Percentiles rank a stretch among this genome's conserved stretches.
phyloP scores from a whole-genome alignment of 2,888 invertebrate genomes.

The Tetragonula carbonaria region DNA sequence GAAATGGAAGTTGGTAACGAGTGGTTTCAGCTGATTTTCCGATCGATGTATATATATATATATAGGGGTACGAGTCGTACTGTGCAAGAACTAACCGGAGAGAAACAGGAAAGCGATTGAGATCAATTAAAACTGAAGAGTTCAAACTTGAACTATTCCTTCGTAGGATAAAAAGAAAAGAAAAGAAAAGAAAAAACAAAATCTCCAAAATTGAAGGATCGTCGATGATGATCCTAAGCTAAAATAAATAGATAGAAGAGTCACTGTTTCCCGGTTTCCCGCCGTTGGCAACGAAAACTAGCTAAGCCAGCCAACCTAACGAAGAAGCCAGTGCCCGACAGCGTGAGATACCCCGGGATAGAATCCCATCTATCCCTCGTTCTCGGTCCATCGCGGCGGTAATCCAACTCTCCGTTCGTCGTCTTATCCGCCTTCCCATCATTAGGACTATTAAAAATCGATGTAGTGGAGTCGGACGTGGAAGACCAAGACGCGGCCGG shows the following conservation, averaged over 20 bases:
- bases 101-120: too few species aligned
- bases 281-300: too few species aligned
- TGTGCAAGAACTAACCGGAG: neutral
- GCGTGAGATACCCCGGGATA: neutral
- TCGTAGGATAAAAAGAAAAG: too few species aligned
- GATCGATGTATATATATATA: neutral
- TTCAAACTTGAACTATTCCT: too few species aligned
- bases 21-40: neutral
- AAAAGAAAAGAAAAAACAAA: too few species aligned
- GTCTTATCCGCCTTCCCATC: slow-evolving; percentile 54
- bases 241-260: too few species aligned
- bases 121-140: too few species aligned
- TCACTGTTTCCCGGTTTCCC: too few species aligned
- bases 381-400: neutral
- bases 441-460: slow-evolving; percentile 61
- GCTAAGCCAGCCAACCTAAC: too few species aligned
- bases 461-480: slow-evolving; percentile 35
- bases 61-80: neutral
- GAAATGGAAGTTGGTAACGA: slow-evolving; percentile 13
- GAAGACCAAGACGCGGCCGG: slow-evolving; percentile 39
- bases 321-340: too few species aligned
- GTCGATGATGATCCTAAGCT: too few species aligned
- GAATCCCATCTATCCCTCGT: slow-evolving; percentile 18
- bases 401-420: slow-evolving; percentile 35
- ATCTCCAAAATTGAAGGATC: too few species aligned